Conservation (phyloP, 2,888 invertebrate genomes). For the Embidobia sp. region DNA sequence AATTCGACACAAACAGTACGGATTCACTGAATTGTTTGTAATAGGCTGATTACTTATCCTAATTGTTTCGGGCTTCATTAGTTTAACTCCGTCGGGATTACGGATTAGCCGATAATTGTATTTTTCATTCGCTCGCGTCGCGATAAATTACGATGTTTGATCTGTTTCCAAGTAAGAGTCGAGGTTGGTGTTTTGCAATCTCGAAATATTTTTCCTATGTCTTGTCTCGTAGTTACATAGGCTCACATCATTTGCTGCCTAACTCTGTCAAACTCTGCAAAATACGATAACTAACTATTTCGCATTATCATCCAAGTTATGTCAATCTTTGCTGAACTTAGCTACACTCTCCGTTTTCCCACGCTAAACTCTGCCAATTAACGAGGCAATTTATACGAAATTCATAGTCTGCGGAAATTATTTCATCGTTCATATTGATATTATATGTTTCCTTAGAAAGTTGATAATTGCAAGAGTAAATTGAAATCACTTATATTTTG, state of each 20-base stretch:
- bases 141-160: slow-evolving; percentile 4
- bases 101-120: background rate
- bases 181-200: too few species aligned
- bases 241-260: slow-evolving; percentile 25
- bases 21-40: slow-evolving; percentile 45
- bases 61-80: slow-evolving; percentile 50
- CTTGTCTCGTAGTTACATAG: background rate
- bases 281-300: slow-evolving; percentile 23
- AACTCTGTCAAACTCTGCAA: slow-evolving; percentile 25
- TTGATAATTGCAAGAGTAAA: background rate
- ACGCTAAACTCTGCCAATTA: slow-evolving; percentile 32
- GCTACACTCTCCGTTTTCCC: slow-evolving; percentile 6
- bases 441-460: background rate
- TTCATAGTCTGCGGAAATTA: slow-evolving; percentile 9
- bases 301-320: slow-evolving; percentile 22
- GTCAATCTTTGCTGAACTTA: slow-evolving; percentile 38
- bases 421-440: slow-evolving; percentile 17
- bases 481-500: too few species aligned
- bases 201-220: background rate
- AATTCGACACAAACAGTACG: slow-evolving; percentile 21
- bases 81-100: slow-evolving; percentile 11
- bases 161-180: too few species aligned
- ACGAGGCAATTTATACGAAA: slow-evolving; percentile 10
- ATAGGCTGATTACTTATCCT: slow-evolving; percentile 49
- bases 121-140: slow-evolving; percentile 13